Conservation (phyloP, 1,140 invertebrate species). For the Zaprionus africanus region DNA sequence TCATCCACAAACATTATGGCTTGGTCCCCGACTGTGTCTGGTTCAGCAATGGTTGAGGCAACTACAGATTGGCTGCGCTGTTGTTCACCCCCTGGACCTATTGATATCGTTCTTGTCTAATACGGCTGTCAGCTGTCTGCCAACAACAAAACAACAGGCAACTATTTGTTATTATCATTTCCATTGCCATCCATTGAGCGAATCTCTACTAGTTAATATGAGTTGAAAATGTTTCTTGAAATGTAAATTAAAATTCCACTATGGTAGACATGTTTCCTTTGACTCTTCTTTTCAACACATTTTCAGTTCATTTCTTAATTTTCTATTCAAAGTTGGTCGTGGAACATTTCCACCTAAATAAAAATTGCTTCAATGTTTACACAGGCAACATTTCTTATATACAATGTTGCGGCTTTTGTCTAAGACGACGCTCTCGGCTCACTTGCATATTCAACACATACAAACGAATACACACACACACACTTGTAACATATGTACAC, state of each 20-base stretch:
- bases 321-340: neutral
- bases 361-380: slow-evolving; percentile 35
- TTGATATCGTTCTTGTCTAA: slow-evolving; percentile 7
- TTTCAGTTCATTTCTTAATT: neutral
- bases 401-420: slow-evolving; percentile 28
- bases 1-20: slow-evolving; percentile 27
- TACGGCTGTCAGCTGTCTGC: slow-evolving; percentile 11
- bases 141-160: neutral
- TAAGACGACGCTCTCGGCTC: slow-evolving; percentile 38
- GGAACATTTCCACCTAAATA: slow-evolving; percentile 7
- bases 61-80: slow-evolving; percentile 6
- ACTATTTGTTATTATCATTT: slow-evolving; percentile 14
- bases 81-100: slow-evolving; percentile 4
- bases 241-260: too few relatives aligned
- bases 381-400: slow-evolving; percentile 17
- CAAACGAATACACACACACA: neutral
- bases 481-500: neutral
- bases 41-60: neutral
- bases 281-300: neutral
- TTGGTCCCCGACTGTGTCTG: neutral
- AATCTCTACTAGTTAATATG: too few relatives aligned
- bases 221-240: too few relatives aligned
- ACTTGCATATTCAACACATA: neutral
- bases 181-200: neutral
- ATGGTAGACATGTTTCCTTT: neutral